Evolutionary conservation across 2,113 vertebrate species (phyloP).

Genomic region (Aldabrachelys gigantea): DNA sequence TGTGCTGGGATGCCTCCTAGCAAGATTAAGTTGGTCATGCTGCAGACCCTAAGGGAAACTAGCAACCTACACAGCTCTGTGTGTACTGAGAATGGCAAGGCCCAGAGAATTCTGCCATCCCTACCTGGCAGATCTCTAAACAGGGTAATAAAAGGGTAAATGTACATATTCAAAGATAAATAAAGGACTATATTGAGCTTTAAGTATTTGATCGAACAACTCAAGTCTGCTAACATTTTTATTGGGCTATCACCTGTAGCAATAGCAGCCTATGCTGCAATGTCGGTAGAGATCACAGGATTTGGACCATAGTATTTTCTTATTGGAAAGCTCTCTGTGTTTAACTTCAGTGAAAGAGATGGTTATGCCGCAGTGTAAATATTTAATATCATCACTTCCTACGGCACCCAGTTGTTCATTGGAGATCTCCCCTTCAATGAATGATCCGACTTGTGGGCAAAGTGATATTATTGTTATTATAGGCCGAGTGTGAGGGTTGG

Average conservation of each 20-base stretch:
- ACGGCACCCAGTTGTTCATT: conserved; percentile 21
- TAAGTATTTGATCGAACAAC: conserved; percentile 38
- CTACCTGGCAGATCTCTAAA: neutral
- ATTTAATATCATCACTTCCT: conserved; percentile 55
- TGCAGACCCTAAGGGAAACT: neutral
- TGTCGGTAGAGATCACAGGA: conserved; percentile 50
- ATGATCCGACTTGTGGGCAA: conserved; percentile 26
- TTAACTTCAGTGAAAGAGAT: conserved; percentile 37
- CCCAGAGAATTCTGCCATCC: neutral
- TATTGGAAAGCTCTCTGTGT: conserved; percentile 35
- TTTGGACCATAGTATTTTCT: conserved; percentile 2
- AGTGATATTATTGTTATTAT: neutral
- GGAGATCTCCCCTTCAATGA: conserved; percentile 44
- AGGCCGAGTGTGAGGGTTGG: neutral
- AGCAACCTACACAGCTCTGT: neutral
- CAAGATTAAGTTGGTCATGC: neutral
- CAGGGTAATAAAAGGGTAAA: neutral
- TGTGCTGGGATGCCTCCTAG: neutral
- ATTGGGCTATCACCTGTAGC: conserved; percentile 50
- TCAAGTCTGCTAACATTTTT: conserved; percentile 39
- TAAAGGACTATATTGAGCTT: conserved; percentile 12
- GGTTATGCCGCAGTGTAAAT: conserved; percentile 54
- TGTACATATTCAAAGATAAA: conserved; percentile 26
- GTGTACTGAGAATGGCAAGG: neutral
- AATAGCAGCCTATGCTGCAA: conserved; percentile 34